Conservation (phyloP, 2,888 invertebrate genomes). For the Zonitis immaculata region DNA sequence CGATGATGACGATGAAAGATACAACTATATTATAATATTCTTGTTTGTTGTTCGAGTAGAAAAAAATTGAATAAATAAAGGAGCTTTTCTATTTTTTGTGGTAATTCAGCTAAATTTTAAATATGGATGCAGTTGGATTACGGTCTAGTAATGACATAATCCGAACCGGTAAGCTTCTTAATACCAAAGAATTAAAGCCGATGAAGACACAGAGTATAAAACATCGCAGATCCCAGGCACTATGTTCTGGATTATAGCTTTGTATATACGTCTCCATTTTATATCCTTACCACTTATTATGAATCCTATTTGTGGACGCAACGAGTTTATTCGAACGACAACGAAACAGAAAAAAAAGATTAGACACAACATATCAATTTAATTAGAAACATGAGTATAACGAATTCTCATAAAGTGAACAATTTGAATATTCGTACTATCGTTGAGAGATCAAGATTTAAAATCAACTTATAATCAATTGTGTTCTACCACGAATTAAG, state of each 20-base stretch:
- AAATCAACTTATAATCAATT: too few species aligned
- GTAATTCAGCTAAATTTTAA: slow-evolving; percentile 38
- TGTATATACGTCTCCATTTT: slow-evolving; percentile 18
- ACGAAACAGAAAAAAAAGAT: background rate
- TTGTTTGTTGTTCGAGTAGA: too few species aligned
- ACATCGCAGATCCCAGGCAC: slow-evolving; percentile 36
- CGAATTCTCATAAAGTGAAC: too few species aligned
- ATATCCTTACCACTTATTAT: slow-evolving; percentile 2
- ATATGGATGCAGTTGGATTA: slow-evolving; percentile 40
- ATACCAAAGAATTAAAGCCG: slow-evolving; percentile 43
- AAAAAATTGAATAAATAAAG: background rate
- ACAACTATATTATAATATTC: too few species aligned
- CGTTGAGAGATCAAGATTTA: too few species aligned
- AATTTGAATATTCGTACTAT: too few species aligned
- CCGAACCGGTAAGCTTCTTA: slow-evolving; percentile 41
- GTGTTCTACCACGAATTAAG: too few species aligned
- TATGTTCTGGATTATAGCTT: slow-evolving; percentile 38
- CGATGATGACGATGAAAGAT: background rate
- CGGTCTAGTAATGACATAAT: slow-evolving; percentile 42
- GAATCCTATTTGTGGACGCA: background rate
- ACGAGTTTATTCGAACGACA: background rate
- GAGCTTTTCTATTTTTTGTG: background rate
- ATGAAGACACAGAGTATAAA: slow-evolving; percentile 43
- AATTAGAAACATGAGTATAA: too few species aligned
- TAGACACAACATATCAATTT: too few species aligned